Evolutionary conservation across 2,888 invertebrate species (phyloP), one percentile per base, ranked within the genome.

Genomic region (Drosophila ustulata): DNA sequence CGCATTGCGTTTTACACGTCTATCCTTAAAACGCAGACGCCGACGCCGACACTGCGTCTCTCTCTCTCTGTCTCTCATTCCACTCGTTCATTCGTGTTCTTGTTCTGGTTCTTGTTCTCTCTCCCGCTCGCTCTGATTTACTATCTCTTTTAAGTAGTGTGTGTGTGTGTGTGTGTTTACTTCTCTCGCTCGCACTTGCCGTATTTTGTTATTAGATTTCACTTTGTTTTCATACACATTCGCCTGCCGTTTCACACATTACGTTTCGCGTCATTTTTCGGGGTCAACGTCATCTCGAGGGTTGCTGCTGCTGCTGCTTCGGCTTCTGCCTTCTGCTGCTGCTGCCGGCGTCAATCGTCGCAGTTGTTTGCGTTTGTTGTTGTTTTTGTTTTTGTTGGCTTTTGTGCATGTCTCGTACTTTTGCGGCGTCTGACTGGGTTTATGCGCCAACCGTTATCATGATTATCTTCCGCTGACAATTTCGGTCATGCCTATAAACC

Each of bases 221-320:
- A 81, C 67, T 85, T 89, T 85, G 85, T 85, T 85, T 87, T 89
- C 88, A 67, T 89, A 82, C 78, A 75, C 75, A 84, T 88, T 89
- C 85, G 82, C 62, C 59, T 71, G 72, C 66, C 61, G 75, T 79
- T 84, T 89, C 82, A 81, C 89, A 89, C 78, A 85, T 89, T 85
- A 85, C 80, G 77, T 71, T 89, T 82, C 78, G 79, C 87, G 77
- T 88, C 74, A 80, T 77, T 89, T 89, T 90, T 90, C 88, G 90
- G 90, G 90, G 90, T 90, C 90, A 90, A 90, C 90, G 90, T 90
- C 90, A 90, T 90, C 84, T 89, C 78, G 85, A 89, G 91, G 91
- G 89, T 90, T 90, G 89, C 83, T 88, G 64, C 66, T 76, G 63
- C 57, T 53, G 37, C 58, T 52, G 55, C 67, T 74, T 51, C 65